Evolutionary conservation across 2,797 vertebrate genomes (phyloP).

Genomic region (Tympanoctomys barrerae): DNA sequence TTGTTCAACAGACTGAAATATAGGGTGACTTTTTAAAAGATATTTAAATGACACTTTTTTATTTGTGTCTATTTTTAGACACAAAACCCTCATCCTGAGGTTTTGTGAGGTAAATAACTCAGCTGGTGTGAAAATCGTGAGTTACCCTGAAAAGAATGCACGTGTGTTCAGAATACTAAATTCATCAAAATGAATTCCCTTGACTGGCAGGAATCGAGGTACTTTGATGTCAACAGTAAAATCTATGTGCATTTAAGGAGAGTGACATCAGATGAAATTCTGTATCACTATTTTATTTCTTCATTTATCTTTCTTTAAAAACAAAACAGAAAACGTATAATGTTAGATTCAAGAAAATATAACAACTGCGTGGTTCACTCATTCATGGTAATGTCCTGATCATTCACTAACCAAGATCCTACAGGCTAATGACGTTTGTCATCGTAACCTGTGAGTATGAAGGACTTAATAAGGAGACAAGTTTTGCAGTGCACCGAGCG

Average conservation of each 20-base stretch:
- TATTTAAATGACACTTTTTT: conserved; percentile 25
- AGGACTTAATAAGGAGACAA: background rate
- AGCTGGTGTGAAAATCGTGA: background rate
- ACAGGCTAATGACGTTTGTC: background rate
- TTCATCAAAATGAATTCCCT: background rate
- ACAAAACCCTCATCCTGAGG: background rate
- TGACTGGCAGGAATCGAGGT: background rate
- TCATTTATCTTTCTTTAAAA: no score
- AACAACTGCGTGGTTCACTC: background rate
- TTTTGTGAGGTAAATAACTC: conserved; percentile 46
- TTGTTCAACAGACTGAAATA: background rate
- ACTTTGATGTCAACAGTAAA: background rate
- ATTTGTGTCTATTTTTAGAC: background rate
- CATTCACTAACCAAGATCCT: background rate
- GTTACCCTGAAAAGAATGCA: background rate
- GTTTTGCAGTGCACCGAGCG: background rate
- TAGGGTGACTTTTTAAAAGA: background rate
- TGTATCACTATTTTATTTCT: no score
- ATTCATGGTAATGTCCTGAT: background rate
- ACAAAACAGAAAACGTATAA: background rate
- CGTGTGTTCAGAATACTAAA: background rate
- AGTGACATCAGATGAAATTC: background rate
- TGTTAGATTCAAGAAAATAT: conserved; percentile 34
- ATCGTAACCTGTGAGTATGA: background rate
- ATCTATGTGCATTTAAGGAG: background rate